Conservation (phyloP, 2,888 invertebrate genomes). For the Lithophane semibrunnea region DNA sequence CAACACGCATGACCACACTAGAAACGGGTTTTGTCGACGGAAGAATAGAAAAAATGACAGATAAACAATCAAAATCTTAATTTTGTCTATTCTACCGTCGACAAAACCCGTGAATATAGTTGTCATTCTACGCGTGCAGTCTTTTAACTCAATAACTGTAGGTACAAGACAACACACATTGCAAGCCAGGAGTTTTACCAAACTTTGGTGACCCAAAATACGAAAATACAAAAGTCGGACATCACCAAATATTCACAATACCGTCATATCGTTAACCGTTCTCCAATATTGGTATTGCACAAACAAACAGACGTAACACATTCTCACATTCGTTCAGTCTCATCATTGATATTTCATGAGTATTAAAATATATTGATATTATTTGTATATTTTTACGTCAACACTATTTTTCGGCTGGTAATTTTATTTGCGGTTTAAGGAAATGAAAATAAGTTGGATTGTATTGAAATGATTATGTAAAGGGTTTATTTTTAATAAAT, state of each 20-base stretch:
- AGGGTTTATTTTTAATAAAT: not conserved
- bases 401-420: not conserved
- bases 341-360: constrained; percentile 51
- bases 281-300: constrained; percentile 34
- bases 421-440: constrained; percentile 17
- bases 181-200: not conserved
- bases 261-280: constrained; percentile 12
- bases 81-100: no score
- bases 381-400: constrained; percentile 27
- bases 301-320: constrained; percentile 30
- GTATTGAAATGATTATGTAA: not conserved
- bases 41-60: no score
- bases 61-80: no score
- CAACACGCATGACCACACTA: no score
- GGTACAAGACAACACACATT: not conserved
- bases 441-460: constrained; percentile 17
- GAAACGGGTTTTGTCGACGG: no score
- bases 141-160: not conserved
- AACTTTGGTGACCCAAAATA: not conserved
- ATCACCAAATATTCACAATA: constrained; percentile 9
- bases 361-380: constrained; percentile 24
- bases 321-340: constrained; percentile 18
- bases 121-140: no score
- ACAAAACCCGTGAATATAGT: no score
- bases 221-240: constrained; percentile 11